These are phyloP conservation scores for Nephrotoma guestfalica DNA, from an alignment of 2,888 invertebrate genomes.

Conservation along the genomic window DNA sequence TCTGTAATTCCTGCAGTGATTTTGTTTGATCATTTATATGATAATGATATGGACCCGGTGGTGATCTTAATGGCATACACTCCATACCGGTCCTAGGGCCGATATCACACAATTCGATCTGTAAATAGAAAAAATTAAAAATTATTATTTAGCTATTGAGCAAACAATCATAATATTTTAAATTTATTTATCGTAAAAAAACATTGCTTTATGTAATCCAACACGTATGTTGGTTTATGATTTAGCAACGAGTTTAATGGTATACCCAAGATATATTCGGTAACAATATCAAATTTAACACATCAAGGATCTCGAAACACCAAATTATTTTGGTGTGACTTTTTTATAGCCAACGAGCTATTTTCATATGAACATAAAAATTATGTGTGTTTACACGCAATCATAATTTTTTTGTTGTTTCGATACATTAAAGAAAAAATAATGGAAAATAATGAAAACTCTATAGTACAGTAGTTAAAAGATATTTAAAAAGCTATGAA, in stretches of 20 bases:
- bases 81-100: conserved; percentile 54
- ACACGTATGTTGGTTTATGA: background rate
- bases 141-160: background rate
- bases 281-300: background rate
- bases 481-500: background rate
- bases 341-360: background rate
- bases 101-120: conserved; percentile 16
- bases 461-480: background rate
- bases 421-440: background rate
- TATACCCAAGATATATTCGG: background rate
- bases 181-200: background rate
- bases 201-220: background rate
- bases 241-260: background rate
- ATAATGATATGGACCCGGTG: conserved; percentile 62
- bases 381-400: background rate
- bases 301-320: background rate
- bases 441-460: background rate
- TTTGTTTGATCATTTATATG: conserved; percentile 78
- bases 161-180: background rate
- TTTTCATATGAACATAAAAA: background rate
- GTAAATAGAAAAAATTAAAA: conserved; percentile 8
- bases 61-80: conserved; percentile 60
- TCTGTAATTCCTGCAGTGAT: conserved; percentile 82
- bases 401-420: background rate
- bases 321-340: background rate